Percentiles rank a stretch among this genome's conserved stretches.
Evolutionary conservation across 2,113 vertebrate species (phyloP).

Genomic region (Ctenodactylus gundi): DNA sequence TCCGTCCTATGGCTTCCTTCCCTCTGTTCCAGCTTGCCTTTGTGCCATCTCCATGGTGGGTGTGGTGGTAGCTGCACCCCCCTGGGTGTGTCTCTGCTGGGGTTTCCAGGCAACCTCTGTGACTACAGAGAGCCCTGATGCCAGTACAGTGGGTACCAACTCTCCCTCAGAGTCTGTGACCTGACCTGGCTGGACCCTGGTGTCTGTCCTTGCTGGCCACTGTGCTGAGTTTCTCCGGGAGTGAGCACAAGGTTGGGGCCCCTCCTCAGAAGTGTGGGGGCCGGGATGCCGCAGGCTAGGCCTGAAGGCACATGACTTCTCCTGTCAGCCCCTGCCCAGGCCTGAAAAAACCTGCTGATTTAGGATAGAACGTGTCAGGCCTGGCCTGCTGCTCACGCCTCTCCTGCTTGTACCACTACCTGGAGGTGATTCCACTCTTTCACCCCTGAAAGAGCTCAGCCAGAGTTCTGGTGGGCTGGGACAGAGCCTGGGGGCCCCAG

Average conservation of each 20-base stretch:
- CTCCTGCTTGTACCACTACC: background rate
- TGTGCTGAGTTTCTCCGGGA: background rate
- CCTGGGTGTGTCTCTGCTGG: background rate
- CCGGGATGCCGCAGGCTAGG: too few species aligned
- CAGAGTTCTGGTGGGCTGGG: background rate
- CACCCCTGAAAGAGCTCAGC: background rate
- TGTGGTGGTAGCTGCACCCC: background rate
- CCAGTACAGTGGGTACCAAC: rapidly evolving
- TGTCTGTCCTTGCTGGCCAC: too few species aligned
- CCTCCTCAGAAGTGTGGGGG: background rate
- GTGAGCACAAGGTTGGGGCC: background rate
- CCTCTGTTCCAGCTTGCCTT: background rate
- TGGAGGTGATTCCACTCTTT: rapidly evolving
- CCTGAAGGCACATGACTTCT: background rate
- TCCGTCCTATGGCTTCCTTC: background rate
- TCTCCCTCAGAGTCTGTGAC: too few species aligned
- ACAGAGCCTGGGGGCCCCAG: background rate
- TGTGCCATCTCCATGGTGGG: background rate
- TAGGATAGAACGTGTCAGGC: background rate
- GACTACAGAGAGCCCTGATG: background rate
- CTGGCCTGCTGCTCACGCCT: background rate
- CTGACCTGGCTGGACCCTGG: too few species aligned
- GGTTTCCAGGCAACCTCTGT: background rate
- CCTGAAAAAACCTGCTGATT: too few species aligned
- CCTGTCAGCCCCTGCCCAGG: rapidly evolving